These are phyloP conservation scores for Cliona cf. orientalis DNA, from an alignment of 37 sponge, comb jelly and placozoan species.

Conservation along the genomic window DNA sequence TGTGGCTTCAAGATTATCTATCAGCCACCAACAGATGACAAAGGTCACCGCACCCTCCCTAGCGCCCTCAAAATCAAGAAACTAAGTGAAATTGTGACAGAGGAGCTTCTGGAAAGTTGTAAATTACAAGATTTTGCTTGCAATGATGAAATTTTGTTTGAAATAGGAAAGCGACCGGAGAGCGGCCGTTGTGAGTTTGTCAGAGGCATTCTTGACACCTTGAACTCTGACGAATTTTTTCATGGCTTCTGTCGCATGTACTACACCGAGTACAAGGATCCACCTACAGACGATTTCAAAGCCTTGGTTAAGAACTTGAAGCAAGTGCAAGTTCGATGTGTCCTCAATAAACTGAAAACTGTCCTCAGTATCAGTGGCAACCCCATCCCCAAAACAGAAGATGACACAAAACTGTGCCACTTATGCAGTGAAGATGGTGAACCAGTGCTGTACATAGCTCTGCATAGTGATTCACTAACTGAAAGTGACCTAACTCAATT, in stretches of 20 bases:
- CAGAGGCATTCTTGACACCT: neutral
- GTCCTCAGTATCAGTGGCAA: constrained; percentile 4
- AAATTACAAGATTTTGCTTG: constrained; percentile 15
- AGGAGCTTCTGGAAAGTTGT: constrained; percentile 36
- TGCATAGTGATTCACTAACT: constrained; percentile 14
- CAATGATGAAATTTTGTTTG: constrained; percentile 35
- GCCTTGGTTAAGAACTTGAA: neutral
- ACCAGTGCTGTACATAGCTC: constrained; percentile 20
- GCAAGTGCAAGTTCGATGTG: neutral
- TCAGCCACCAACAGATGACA: constrained; percentile 21
- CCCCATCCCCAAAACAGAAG: constrained; percentile 10
- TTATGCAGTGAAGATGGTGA: neutral
- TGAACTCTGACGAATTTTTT: constrained; percentile 11
- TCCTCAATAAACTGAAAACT: constrained; percentile 8
- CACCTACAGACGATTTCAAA: constrained; percentile 9
- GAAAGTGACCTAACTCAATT: neutral
- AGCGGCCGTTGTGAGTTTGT: constrained; percentile 3
- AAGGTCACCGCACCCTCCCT: constrained; percentile 30
- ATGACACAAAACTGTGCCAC: neutral
- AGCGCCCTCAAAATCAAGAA: constrained; percentile 29
- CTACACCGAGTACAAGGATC: constrained; percentile 4
- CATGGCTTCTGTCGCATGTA: constrained; percentile 41
- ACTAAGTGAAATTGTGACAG: constrained; percentile 32
- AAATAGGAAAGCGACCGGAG: neutral
- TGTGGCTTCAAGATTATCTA: neutral